These are phyloP conservation scores for Syrphus vitripennis DNA, from an alignment of 2,888 invertebrate genomes.

Conservation along the genomic window DNA sequence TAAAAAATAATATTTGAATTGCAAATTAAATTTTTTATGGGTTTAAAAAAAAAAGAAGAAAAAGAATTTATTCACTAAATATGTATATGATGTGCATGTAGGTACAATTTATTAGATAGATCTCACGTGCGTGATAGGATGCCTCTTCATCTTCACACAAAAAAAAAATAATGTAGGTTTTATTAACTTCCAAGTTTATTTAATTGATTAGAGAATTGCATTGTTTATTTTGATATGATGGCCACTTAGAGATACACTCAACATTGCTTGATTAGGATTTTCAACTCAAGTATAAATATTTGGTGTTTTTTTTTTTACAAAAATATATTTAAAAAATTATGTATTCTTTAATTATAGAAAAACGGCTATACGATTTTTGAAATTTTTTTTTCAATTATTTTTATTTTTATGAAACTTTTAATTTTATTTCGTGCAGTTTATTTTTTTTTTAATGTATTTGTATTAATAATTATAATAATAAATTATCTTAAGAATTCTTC, in stretches of 20 bases:
- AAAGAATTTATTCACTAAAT: background rate
- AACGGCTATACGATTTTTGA: too few species aligned
- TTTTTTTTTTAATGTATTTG: too few species aligned
- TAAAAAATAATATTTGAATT: conserved; percentile 11
- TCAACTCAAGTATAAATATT: too few species aligned
- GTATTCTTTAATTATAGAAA: too few species aligned
- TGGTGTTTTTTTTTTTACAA: too few species aligned
- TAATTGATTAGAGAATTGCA: conserved; percentile 37
- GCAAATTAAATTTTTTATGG: background rate
- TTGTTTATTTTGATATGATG: background rate
- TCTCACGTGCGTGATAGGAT: conserved; percentile 1
- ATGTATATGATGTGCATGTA: too few species aligned
- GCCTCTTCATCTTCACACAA: background rate
- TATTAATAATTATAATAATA: too few species aligned
- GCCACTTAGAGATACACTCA: background rate
- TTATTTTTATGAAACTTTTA: too few species aligned
- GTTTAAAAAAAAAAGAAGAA: background rate
- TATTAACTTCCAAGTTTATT: conserved; percentile 24
- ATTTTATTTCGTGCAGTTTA: too few species aligned
- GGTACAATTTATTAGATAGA: background rate
- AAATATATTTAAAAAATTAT: too few species aligned
- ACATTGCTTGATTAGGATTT: background rate
- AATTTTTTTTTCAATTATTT: too few species aligned
- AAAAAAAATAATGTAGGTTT: background rate
- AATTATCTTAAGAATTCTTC: too few species aligned